Conservation (phyloP, 2,797 vertebrate species). For the Tapera naevia region DNA sequence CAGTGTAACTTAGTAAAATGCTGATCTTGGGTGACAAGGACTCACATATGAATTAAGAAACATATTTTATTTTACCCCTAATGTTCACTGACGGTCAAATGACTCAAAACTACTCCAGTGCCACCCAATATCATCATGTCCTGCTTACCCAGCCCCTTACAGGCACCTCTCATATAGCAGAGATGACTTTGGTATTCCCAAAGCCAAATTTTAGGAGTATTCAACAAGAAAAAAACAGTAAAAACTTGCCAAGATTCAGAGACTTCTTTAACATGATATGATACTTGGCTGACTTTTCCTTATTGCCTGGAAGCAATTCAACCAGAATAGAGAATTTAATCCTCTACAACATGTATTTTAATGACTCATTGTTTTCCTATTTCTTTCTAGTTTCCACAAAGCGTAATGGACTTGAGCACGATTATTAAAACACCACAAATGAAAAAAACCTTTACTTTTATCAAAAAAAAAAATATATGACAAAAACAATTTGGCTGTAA, state of each 20-base stretch:
- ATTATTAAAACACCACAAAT: background rate
- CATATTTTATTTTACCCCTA: background rate
- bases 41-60: background rate
- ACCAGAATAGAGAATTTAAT: background rate
- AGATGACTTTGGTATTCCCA: background rate
- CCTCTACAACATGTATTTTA: constrained; percentile 3
- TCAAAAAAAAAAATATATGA: background rate
- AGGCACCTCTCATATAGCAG: background rate
- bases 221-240: background rate
- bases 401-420: background rate
- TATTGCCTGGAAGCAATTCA: background rate
- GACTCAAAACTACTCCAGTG: background rate
- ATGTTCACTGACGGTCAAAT: background rate
- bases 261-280: background rate
- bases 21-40: background rate
- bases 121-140: background rate
- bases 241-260: background rate
- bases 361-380: constrained; percentile 30
- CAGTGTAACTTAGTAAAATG: background rate
- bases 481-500: background rate
- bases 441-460: background rate
- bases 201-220: background rate
- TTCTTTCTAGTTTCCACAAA: background rate
- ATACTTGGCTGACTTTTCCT: constrained; percentile 1
- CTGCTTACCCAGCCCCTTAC: background rate